These are phyloP conservation scores for Pristionchus japonicus DNA, from an alignment of 2,888 invertebrate species.

Conservation along the genomic window DNA sequence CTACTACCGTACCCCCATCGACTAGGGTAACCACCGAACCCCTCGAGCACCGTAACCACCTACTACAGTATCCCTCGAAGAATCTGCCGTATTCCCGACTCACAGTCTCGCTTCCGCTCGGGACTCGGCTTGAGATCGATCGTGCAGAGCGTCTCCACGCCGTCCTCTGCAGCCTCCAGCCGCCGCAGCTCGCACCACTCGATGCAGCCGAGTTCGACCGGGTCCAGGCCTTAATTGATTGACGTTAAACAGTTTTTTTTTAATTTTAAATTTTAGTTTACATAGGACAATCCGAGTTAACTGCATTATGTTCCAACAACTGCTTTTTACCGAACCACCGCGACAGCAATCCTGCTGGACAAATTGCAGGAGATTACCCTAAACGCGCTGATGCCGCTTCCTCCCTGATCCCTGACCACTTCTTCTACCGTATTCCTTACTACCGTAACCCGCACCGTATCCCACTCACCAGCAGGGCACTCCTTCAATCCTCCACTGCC, in stretches of 20 bases:
- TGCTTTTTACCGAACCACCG: too few relatives aligned
- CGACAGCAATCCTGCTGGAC: too few relatives aligned
- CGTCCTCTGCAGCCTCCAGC: constrained; percentile 68
- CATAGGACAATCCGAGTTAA: too few relatives aligned
- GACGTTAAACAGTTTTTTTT: background rate
- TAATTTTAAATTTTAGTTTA: background rate
- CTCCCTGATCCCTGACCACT: background rate
- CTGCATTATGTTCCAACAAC: too few relatives aligned
- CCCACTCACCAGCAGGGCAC: constrained; percentile 63
- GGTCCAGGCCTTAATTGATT: constrained; percentile 46
- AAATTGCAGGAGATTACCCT: too few relatives aligned
- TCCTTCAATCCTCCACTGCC: constrained; percentile 72
- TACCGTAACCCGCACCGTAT: background rate
- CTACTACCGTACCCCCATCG: background rate
- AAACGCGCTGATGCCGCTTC: background rate
- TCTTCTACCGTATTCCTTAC: background rate
- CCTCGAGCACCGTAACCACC: background rate
- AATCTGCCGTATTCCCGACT: constrained; percentile 47
- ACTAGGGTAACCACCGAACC: too few relatives aligned
- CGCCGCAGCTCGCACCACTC: constrained; percentile 68
- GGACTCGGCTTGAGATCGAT: constrained; percentile 71
- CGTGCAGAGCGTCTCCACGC: constrained; percentile 68
- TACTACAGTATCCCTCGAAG: background rate
- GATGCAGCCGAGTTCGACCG: constrained; percentile 64
- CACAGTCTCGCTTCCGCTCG: constrained; percentile 70